These are phyloP conservation scores for Hoplostethus mediterraneus DNA, from an alignment of 2,797 vertebrate species.

Conservation along the genomic window DNA sequence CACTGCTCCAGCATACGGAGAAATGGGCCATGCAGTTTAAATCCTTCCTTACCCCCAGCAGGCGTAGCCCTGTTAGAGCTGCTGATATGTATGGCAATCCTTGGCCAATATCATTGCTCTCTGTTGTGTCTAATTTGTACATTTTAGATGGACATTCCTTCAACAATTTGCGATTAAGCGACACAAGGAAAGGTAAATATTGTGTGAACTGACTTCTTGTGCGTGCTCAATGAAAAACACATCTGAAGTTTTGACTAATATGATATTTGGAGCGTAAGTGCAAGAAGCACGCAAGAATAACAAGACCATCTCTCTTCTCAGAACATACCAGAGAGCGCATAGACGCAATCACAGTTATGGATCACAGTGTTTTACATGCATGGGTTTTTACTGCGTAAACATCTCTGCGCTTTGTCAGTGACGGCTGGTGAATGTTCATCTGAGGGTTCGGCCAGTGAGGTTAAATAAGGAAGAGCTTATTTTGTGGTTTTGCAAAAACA, in stretches of 20 bases:
- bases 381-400: slow-evolving; percentile 56
- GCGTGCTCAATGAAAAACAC: slow-evolving; percentile 25
- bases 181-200: background rate
- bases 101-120: background rate
- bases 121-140: slow-evolving; percentile 3
- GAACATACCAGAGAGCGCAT: slow-evolving; percentile 11
- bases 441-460: slow-evolving; percentile 19
- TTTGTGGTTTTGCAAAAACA: slow-evolving; percentile 52
- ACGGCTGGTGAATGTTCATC: slow-evolving; percentile 24
- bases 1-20: background rate
- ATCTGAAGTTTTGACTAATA: slow-evolving; percentile 14
- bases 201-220: background rate
- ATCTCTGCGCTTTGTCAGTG: slow-evolving; percentile 60
- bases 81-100: slow-evolving; percentile 1
- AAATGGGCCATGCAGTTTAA: too few species aligned
- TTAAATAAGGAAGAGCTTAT: slow-evolving; percentile 39
- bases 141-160: slow-evolving; percentile 2
- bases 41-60: background rate
- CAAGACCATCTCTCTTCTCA: slow-evolving; percentile 20
- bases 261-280: slow-evolving; percentile 28
- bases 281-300: slow-evolving; percentile 34
- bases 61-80: background rate
- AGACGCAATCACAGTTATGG: slow-evolving; percentile 50
- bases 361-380: slow-evolving; percentile 49
- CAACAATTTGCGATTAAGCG: background rate